Base-by-base conservation (phyloP, 92 coral and sea anemone genomes). In the Actinernus sp. region DNA sequence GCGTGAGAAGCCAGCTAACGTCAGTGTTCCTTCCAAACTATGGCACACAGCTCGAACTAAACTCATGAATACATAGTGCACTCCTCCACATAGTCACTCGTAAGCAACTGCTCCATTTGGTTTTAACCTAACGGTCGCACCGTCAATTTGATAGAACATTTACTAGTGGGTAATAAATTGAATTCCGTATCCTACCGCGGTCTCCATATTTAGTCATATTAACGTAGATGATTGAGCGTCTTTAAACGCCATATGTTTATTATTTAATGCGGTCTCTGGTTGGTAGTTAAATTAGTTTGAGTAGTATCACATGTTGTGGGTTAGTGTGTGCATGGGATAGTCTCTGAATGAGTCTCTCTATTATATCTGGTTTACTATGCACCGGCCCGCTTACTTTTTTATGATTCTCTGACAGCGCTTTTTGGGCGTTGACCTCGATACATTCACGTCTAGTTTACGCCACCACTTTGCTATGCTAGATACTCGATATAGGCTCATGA, bases 171-270 rank as follows among this genome's bases (percentile, higher is more conserved):
- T 7, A 36, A 36, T 36, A 36, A 56, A 56, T 43, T 46, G 55
- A 44, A 41, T 44, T 41, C 55, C 61, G 58, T 70, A 26, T 36
- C 30, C 12, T 63, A 21, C 51, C 45, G 26, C 41, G 14, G 47
- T 53, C 57, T 50, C 78, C 78, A 70, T 70, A 70, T 70, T 56
- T 70, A 70, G 78, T 45, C 78, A 70, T 70, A 22, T 55, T 26
- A 39, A 45, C 41, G 8, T 34, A 34, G 6, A 34, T 10, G 50
- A 59, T 38, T 1, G 21, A 38, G 75, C 63, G 62, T 54, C 62
- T 36, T 33, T 48, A 31, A 19, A 27, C 23, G 18, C 44, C 66
- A 70, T 70, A 70, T 70, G 78, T 70, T 70, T 52, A 70, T 31
- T 44, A 45, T 45, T 45, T 23, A 6, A 45, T 6, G 52, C 52